Percentiles rank a stretch among this genome's conserved stretches.
These are phyloP conservation scores for Lasioglossum marginatum DNA, from an alignment of 2,888 invertebrate species.

Conservation along the genomic window DNA sequence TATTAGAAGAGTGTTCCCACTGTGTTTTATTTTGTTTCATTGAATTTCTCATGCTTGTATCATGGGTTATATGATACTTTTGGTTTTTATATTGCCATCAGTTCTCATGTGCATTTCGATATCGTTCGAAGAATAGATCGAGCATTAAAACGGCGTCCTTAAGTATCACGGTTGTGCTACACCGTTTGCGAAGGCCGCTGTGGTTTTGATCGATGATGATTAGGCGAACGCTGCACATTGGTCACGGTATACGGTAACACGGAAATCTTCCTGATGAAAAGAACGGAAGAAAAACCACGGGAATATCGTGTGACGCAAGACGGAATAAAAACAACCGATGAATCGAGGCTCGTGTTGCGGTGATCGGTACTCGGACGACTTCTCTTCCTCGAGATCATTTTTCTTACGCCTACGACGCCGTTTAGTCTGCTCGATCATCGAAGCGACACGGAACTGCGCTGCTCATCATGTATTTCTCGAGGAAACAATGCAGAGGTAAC, in stretches of 20 bases:
- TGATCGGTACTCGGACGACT: slow-evolving; percentile 43
- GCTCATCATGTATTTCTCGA: not conserved
- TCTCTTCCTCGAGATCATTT: slow-evolving; percentile 61
- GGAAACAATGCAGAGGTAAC: not conserved
- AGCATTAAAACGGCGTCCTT: slow-evolving; percentile 37
- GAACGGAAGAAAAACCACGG: slow-evolving; percentile 32
- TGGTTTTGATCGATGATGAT: slow-evolving; percentile 66
- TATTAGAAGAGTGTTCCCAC: not conserved
- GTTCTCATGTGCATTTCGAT: not conserved
- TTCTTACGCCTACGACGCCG: slow-evolving; percentile 59
- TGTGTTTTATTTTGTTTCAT: not conserved
- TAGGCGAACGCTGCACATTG: slow-evolving; percentile 43
- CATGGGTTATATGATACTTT: not conserved
- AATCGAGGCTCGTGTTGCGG: slow-evolving; percentile 33
- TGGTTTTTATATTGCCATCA: not conserved
- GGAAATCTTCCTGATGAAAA: slow-evolving; percentile 49
- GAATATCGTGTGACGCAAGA: slow-evolving; percentile 62
- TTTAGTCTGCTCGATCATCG: slow-evolving; percentile 13
- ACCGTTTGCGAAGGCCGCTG: slow-evolving; percentile 61
- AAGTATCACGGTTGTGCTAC: slow-evolving; percentile 38
- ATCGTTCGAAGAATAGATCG: slow-evolving; percentile 18
- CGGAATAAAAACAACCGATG: slow-evolving; percentile 47
- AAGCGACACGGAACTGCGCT: slow-evolving; percentile 33
- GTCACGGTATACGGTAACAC: slow-evolving; percentile 46
- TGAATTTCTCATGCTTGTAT: not conserved